phyloP scores from a whole-genome alignment of 2,113 vertebrate genomes.

The Herpailurus yagouaroundi region DNA sequence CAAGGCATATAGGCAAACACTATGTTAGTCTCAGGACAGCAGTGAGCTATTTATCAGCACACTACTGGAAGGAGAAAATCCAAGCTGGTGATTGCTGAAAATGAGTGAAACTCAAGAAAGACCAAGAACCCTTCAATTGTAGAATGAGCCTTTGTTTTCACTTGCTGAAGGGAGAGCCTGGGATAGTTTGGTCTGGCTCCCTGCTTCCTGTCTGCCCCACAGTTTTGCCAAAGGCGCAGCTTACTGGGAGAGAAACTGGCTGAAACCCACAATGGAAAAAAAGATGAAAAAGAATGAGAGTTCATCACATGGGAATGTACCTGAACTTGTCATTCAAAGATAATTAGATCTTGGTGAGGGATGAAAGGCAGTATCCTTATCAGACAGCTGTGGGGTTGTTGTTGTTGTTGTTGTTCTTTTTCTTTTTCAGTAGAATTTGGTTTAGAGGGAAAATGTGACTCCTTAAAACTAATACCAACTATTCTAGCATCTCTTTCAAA shows the following conservation, averaged over 20 bases:
- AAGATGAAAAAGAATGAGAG: background rate
- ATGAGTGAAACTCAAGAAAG: background rate
- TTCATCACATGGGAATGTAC: background rate
- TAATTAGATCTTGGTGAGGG: constrained; percentile 42
- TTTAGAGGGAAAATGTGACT: constrained; percentile 30
- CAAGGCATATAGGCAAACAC: background rate
- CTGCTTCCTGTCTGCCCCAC: background rate
- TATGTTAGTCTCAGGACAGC: background rate
- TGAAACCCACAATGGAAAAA: background rate
- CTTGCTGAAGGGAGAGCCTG: background rate
- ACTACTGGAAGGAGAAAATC: background rate
- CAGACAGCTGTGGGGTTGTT: background rate
- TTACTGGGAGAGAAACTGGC: background rate
- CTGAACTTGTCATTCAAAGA: constrained; percentile 49
- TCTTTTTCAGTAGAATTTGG: constrained; percentile 21
- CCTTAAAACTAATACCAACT: constrained; percentile 48
- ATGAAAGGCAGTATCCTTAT: constrained; percentile 31
- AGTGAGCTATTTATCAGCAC: background rate
- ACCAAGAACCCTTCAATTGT: background rate
- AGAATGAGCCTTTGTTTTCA: background rate
- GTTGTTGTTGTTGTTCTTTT: background rate
- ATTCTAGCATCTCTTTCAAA: constrained; percentile 18
- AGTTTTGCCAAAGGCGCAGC: constrained; percentile 24
- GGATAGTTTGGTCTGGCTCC: background rate
- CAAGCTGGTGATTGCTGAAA: background rate